These are phyloP conservation scores for Ara ararauna DNA, from an alignment of 2,797 vertebrate genomes.

Conservation along the genomic window DNA sequence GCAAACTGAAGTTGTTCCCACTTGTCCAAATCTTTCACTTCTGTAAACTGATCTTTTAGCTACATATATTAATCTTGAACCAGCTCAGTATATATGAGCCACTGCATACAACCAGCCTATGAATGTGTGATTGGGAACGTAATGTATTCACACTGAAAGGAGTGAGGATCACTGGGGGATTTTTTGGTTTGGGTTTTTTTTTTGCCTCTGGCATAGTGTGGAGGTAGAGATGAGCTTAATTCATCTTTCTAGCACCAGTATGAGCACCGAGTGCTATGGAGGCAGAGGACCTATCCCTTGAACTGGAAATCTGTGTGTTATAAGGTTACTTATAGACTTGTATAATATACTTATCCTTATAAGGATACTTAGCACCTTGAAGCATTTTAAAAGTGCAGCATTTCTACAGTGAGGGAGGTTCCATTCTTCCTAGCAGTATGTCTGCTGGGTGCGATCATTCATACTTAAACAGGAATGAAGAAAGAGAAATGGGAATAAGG, in stretches of 20 bases:
- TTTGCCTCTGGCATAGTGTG: neutral
- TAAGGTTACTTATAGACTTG: neutral
- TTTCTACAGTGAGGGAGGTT: neutral
- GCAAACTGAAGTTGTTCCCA: neutral
- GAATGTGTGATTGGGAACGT: neutral
- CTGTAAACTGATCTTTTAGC: neutral
- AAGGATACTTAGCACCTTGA: neutral
- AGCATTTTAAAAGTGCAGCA: neutral
- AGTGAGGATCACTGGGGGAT: neutral
- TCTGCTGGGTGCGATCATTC: neutral
- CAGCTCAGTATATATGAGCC: neutral
- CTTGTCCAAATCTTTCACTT: neutral
- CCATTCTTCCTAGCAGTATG: neutral
- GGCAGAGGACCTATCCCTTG: neutral
- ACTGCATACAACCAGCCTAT: neutral
- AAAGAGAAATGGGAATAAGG: neutral
- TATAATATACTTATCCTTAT: neutral
- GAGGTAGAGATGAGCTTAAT: neutral
- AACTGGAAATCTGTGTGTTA: neutral
- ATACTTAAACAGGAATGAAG: neutral
- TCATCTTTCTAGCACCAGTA: neutral
- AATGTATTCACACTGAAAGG: neutral
- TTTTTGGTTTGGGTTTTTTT: neutral
- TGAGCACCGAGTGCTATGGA: neutral
- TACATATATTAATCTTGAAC: neutral